These are phyloP conservation scores for Grallaria varia DNA, from an alignment of 2,113 vertebrate genomes.

Conservation along the genomic window DNA sequence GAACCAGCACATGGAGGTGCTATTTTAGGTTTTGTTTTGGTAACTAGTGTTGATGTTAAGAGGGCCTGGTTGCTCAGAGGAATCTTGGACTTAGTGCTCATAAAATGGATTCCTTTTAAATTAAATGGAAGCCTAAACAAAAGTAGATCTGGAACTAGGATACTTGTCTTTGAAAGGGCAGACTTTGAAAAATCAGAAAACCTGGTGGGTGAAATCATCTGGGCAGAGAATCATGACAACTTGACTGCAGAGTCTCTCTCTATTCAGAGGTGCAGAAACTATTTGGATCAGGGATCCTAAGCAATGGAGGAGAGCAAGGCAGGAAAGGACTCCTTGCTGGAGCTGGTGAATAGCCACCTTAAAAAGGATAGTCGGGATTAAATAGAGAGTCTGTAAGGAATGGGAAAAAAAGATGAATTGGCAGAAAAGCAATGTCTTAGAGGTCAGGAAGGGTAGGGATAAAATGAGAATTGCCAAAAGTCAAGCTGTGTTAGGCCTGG, in stretches of 20 bases:
- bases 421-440: constrained; percentile 40
- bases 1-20: constrained; percentile 19
- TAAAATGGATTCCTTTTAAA: constrained; percentile 61
- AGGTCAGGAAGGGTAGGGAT: constrained; percentile 59
- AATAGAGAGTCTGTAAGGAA: constrained; percentile 5
- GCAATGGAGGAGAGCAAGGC: background rate
- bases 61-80: constrained; percentile 22
- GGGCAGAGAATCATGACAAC: background rate
- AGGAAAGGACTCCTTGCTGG: background rate
- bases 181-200: constrained; percentile 26
- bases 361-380: constrained; percentile 22
- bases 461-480: constrained; percentile 57
- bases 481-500: constrained; percentile 53
- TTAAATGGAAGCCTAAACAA: constrained; percentile 59
- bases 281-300: background rate
- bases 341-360: background rate
- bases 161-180: constrained; percentile 49
- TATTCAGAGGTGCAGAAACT: background rate
- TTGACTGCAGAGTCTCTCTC: background rate
- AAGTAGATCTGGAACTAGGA: constrained; percentile 14
- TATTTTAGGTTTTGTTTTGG: constrained; percentile 65
- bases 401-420: constrained; percentile 40
- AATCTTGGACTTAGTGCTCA: constrained; percentile 33
- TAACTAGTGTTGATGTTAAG: constrained; percentile 60
- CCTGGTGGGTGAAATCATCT: constrained; percentile 8